Conservation (phyloP, 2,113 vertebrate species). For the Ciconia boyciana region DNA sequence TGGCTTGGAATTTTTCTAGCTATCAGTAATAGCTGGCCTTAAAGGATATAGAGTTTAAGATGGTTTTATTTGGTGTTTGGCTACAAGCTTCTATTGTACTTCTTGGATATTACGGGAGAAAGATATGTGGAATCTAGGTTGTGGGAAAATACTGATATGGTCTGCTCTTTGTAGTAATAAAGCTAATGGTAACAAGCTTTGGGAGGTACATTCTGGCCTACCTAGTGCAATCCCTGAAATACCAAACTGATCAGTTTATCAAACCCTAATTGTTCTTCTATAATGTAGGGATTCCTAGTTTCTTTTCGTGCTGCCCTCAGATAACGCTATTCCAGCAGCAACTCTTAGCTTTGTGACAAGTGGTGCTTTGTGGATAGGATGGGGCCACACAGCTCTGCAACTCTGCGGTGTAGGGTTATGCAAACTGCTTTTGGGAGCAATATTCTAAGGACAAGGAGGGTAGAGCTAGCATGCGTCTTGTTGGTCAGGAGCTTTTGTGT, state of each 20-base stretch:
- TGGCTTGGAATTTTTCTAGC: neutral
- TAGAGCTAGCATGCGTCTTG: neutral
- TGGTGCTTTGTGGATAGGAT: neutral
- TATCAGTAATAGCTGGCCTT: neutral
- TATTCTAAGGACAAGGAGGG: neutral
- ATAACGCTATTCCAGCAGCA: neutral
- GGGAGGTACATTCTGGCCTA: neutral
- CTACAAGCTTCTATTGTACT: neutral
- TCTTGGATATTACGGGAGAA: neutral
- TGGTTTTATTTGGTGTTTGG: neutral
- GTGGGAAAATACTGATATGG: neutral
- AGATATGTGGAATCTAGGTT: neutral
- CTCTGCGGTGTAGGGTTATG: neutral
- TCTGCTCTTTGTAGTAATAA: neutral
- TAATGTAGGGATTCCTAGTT: neutral
- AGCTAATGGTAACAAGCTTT: neutral
- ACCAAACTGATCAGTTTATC: neutral
- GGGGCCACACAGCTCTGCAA: neutral
- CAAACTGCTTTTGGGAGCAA: neutral
- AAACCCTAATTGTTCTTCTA: neutral
- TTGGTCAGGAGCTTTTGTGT: neutral
- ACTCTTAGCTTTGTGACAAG: neutral
- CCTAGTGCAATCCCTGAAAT: neutral
- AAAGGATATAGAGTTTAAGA: neutral
- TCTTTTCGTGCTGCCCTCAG: neutral